phyloP scores from a whole-genome alignment of 2,888 invertebrate genomes.

The Neoascia interrupta region DNA sequence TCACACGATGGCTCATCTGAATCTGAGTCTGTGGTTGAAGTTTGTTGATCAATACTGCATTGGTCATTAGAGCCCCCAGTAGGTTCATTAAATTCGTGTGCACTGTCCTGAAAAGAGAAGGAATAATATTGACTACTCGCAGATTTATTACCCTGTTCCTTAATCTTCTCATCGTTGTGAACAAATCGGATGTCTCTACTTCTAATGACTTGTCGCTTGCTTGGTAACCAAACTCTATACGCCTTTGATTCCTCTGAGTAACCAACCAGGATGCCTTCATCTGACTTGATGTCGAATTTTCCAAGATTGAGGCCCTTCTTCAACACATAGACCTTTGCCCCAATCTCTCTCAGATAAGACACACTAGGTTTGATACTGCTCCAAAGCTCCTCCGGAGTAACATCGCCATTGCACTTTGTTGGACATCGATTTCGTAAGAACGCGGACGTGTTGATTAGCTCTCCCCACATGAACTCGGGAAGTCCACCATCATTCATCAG shows the following conservation, averaged over 20 bases:
- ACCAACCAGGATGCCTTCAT: constrained; percentile 23
- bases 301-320: neutral
- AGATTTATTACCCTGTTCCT: constrained; percentile 1
- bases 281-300: neutral
- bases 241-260: constrained; percentile 19
- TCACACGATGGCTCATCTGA: neutral
- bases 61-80: neutral
- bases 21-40: neutral
- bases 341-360: constrained; percentile 7
- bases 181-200: constrained; percentile 26
- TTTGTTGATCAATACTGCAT: neutral
- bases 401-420: constrained; percentile 11
- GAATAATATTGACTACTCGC: constrained; percentile 7
- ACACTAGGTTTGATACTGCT: constrained; percentile 15
- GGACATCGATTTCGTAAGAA: constrained; percentile 22
- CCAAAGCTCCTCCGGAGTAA: constrained; percentile 30
- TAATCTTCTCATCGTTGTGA: neutral
- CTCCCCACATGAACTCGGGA: too few relatives aligned
- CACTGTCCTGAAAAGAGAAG: constrained; percentile 26
- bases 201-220: neutral
- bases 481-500: too few relatives aligned
- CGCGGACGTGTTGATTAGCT: too few relatives aligned
- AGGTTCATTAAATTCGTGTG: neutral
- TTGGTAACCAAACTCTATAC: constrained; percentile 14
- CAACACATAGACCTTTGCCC: neutral